These are phyloP conservation scores for Silvanus unidentatus DNA, from an alignment of 2,888 invertebrate genomes.

Conservation along the genomic window DNA sequence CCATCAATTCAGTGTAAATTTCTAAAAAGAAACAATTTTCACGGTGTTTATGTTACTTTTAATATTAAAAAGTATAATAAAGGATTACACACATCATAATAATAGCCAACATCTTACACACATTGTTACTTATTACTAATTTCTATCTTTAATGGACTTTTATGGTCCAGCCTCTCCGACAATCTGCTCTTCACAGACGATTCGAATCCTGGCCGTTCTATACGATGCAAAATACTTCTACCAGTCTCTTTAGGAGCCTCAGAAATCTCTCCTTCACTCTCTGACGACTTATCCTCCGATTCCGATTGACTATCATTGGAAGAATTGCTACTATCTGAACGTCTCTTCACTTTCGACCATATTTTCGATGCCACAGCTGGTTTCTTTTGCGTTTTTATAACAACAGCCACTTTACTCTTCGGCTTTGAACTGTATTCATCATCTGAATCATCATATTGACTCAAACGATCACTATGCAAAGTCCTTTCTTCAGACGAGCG, in stretches of 20 bases:
- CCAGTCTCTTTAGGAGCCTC: slow-evolving; percentile 7
- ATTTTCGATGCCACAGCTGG: slow-evolving; percentile 41
- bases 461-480: slow-evolving; percentile 24
- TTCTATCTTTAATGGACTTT: slow-evolving; percentile 40
- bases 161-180: slow-evolving; percentile 24
- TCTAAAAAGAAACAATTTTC: too few species aligned
- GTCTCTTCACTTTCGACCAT: slow-evolving; percentile 34
- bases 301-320: slow-evolving; percentile 18
- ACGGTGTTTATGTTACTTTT: too few species aligned
- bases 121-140: slow-evolving; percentile 38
- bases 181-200: slow-evolving; percentile 16
- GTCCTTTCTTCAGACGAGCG: slow-evolving; percentile 17
- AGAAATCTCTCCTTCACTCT: slow-evolving; percentile 17
- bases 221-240: slow-evolving; percentile 12
- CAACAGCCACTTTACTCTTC: slow-evolving; percentile 42
- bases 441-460: slow-evolving; percentile 2
- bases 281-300: slow-evolving; percentile 16
- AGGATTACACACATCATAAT: too few species aligned
- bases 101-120: too few species aligned
- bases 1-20: too few species aligned
- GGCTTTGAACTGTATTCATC: slow-evolving; percentile 29
- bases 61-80: too few species aligned
- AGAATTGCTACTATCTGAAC: slow-evolving; percentile 13
- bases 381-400: slow-evolving; percentile 40
- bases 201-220: slow-evolving; percentile 32